Base-by-base conservation (phyloP, 2,888 invertebrate genomes). In the Galeopsomyia nigrocyanea region DNA sequence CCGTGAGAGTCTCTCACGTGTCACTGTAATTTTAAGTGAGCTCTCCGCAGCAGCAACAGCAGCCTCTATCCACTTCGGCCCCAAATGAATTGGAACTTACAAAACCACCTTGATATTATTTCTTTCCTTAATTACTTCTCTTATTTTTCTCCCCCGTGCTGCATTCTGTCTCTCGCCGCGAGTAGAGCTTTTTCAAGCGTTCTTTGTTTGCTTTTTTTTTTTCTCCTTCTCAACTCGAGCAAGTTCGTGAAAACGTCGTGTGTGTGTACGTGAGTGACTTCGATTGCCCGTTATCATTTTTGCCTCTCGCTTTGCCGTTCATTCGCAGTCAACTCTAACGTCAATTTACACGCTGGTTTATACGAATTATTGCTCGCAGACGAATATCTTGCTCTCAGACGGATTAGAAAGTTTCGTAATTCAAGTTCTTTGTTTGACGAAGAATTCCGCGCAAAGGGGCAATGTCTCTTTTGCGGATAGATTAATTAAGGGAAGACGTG, bases 1-100 rank as follows among this genome's bases (percentile, higher is more conserved):
- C 67, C 77, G 78, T 79, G 79, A 70, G 79, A 79, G 64, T 68
- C 74, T 79, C 77, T 73, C 79, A 77, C 77, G 71, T 76, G 70
- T 75, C 76, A 66, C 68, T 74, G 73, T 72, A 66, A 68, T 71
- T 74, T 66, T 47, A 47, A 66, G 58, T 50, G 46, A 57, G 39
- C 21, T n/a, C 9, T 22, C 7, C 62, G 2, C 47, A 22, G 26
- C n/a, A n/a, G n/a, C n/a, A n/a, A n/a, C n/a, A n/a, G n/a, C 21
- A 21, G 21, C 26, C 31, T 31, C 49, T 68, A 47, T 17, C 16
- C 53, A 53, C n/a, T 16, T 55, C 3, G 7, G 16, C n/a, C 14
- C 47, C 53, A 63, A 63, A 65, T 65, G 56, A 61, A 65, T 56
- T 56, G 31, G 64, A 65, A 53, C 55, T 7, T 39, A 39, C 39